Evolutionary conservation across 2,113 vertebrate genomes (phyloP).

Genomic region (Emydocephalus ijimae): DNA sequence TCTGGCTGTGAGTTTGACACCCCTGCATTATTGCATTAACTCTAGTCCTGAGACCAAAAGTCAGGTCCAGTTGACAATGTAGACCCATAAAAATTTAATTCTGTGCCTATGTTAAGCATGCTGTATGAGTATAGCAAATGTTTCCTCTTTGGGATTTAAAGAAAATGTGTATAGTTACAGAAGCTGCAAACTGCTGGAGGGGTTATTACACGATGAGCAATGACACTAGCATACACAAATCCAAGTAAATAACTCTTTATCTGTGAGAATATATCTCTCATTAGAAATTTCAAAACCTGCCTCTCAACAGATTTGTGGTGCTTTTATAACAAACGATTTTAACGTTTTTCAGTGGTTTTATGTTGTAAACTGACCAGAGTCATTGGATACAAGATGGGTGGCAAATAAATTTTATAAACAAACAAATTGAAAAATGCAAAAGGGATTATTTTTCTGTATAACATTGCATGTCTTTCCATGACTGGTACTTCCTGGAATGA

Average conservation of each 20-base stretch:
- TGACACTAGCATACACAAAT: background rate
- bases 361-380: background rate
- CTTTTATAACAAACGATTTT: background rate
- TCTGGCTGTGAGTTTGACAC: no score
- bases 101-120: background rate
- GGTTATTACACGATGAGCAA: background rate
- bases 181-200: background rate
- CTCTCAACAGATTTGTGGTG: background rate
- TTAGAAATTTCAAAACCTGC: background rate
- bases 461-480: background rate
- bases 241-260: background rate
- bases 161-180: background rate
- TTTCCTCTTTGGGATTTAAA: background rate
- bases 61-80: background rate
- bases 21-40: background rate
- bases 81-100: background rate
- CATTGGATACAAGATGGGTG: background rate
- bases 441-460: background rate
- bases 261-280: background rate
- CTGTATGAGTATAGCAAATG: background rate
- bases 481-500: background rate
- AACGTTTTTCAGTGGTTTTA: background rate
- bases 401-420: background rate
- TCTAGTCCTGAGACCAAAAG: background rate
- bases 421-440: background rate